Conservation (phyloP, 1,140 invertebrate genomes). For the Hestina assimilis region DNA sequence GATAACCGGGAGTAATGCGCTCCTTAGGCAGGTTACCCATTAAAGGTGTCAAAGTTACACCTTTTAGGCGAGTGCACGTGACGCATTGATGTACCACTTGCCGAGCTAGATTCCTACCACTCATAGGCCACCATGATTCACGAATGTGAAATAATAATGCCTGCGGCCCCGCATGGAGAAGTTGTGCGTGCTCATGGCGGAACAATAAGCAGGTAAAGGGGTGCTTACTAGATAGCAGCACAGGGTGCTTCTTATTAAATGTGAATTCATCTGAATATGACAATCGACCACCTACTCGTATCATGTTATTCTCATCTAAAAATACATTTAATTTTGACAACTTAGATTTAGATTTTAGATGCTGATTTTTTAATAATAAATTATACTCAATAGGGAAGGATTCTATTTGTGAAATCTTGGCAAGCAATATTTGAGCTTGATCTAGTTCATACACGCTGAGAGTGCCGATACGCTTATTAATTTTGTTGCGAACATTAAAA, state of each 20-base stretch:
- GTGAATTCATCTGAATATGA: background rate
- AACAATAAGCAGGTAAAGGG: constrained; percentile 25
- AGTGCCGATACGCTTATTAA: background rate
- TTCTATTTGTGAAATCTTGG: background rate
- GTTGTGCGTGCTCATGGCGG: constrained; percentile 18
- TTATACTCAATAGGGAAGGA: background rate
- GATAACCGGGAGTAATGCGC: too few species aligned
- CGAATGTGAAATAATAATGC: constrained; percentile 13
- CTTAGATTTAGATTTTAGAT: background rate
- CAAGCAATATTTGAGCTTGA: background rate
- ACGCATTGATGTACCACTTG: too few species aligned
- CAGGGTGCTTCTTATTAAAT: background rate
- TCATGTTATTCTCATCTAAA: background rate
- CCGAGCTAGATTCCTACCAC: constrained; percentile 2
- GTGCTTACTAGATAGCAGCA: constrained; percentile 11
- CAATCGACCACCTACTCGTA: background rate
- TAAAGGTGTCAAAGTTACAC: constrained; percentile 1
- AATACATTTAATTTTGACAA: background rate
- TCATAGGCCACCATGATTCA: constrained; percentile 18
- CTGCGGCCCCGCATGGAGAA: constrained; percentile 26
- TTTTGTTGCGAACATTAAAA: background rate
- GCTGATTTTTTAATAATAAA: background rate
- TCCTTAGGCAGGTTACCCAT: too few species aligned
- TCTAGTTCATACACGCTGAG: constrained; percentile 2
- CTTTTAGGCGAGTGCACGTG: background rate